Base-by-base conservation (phyloP, 2,888 invertebrate species). In the Coremacera marginata region DNA sequence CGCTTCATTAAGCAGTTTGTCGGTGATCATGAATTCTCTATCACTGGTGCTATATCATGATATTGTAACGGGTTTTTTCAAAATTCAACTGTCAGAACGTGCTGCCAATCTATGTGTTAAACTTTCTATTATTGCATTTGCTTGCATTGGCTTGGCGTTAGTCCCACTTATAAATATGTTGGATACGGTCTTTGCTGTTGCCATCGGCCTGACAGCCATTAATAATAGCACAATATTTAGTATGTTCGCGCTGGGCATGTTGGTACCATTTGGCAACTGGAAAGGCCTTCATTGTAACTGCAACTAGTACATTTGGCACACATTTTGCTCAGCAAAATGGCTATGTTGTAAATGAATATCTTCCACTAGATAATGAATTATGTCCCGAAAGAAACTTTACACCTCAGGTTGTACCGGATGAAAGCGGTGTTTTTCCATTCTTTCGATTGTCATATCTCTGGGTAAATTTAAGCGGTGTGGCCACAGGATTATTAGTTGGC, bases 1-100 rank as follows among this genome's bases (percentile, higher is more conserved):
- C 62, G 97, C 96, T n/a, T 95, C 96, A 4, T 90, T 97, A 72
- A 96, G 96, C 87, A 96, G 96, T 0, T 90, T 97, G 51, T 96
- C 96, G 0, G 95, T 96, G 2, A 95, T 96, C 1, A 90, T 97
- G 55, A 97, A 97, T 88, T 95, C 96, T 0, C 94, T 96, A 65
- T 93, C 96, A 0, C 93, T 96, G 68, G 96, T 96, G 1, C 91
- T 94, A 1, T 89, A 96, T 22, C 95, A 96, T 87, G 97, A 97
- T 86, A 92, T 96, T 72, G 90, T 95, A 80, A 93, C 93, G 83
- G 93, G 94, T 62, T 93, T 93, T 88, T 90, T 93, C 84, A 91
- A 92, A 79, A 86, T 93, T 70, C 90, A 92, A 63, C 90, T 93
- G 57, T 92, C 92, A 79, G 93, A 93, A 55, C 89, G 92, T 75